phyloP scores from a whole-genome alignment of 1,140 invertebrate genomes.

The Drosophila littoralis region DNA sequence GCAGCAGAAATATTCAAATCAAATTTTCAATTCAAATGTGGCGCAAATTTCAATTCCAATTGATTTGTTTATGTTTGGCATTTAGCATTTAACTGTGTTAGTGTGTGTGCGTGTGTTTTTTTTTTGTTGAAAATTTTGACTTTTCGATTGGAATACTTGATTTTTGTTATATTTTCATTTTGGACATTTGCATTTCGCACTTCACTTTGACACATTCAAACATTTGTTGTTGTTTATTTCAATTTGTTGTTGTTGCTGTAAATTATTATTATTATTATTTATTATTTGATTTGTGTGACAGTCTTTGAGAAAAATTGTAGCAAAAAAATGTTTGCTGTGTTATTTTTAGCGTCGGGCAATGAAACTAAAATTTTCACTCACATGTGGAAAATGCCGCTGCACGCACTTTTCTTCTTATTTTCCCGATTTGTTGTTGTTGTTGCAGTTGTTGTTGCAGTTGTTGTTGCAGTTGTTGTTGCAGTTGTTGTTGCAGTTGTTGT shows the following conservation, averaged over 20 bases:
- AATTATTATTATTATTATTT: slow-evolving; percentile 2
- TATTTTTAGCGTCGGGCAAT: slow-evolving; percentile 46
- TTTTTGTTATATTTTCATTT: slow-evolving; percentile 35
- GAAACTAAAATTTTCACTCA: slow-evolving; percentile 47
- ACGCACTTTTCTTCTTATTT: slow-evolving; percentile 42
- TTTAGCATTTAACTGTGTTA: slow-evolving; percentile 17
- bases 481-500: slow-evolving; percentile 12
- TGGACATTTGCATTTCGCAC: slow-evolving; percentile 47
- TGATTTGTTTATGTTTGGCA: slow-evolving; percentile 13
- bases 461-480: no score
- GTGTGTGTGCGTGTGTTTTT: background rate
- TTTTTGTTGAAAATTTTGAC: slow-evolving; percentile 9
- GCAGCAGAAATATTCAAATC: slow-evolving; percentile 7
- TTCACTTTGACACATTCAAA: slow-evolving; percentile 60
- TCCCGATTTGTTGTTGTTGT: slow-evolving; percentile 32
- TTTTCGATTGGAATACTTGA: slow-evolving; percentile 1
- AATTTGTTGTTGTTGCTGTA: slow-evolving; percentile 29
- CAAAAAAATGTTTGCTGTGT: slow-evolving; percentile 37
- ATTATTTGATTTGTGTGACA: background rate
- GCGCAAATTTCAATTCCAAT: slow-evolving; percentile 14
- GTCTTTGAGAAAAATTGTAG: slow-evolving; percentile 17
- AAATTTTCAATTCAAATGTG: slow-evolving; percentile 12
- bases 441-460: slow-evolving; percentile 34
- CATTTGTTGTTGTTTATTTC: slow-evolving; percentile 9
- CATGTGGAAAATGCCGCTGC: slow-evolving; percentile 53